Conservation (phyloP, 1,140 invertebrate species). For the Bombus polaris region DNA sequence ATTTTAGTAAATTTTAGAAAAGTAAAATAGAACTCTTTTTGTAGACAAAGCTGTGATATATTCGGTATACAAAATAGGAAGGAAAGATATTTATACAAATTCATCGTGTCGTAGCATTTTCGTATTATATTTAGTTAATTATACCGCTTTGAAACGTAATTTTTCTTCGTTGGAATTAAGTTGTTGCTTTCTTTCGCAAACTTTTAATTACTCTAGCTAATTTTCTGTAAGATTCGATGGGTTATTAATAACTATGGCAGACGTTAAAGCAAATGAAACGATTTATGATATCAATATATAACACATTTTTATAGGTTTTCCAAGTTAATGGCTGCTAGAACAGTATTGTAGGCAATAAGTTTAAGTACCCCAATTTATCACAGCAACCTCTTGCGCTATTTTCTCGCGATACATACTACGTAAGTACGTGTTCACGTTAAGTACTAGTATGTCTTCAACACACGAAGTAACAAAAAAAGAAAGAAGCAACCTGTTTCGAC, state of each 20-base stretch:
- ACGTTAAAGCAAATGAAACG: neutral
- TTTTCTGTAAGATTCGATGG: neutral
- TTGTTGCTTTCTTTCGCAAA: too few species aligned
- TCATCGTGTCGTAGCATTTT: too few species aligned
- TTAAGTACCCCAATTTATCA: neutral
- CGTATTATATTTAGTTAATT: too few species aligned
- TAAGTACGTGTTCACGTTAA: neutral
- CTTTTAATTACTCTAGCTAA: neutral
- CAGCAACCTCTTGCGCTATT: neutral
- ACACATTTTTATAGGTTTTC: neutral
- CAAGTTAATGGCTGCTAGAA: neutral
- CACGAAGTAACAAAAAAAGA: neutral
- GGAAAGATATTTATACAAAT: neutral
- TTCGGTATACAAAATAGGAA: neutral
- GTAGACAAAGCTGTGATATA: neutral
- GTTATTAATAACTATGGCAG: neutral
- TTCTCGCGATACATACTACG: neutral
- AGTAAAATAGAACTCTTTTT: neutral
- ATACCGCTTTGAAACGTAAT: neutral
- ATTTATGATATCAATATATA: neutral
- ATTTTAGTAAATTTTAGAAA: fast-evolving
- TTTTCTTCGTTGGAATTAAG: neutral
- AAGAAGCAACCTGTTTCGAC: too few species aligned
- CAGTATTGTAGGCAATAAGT: neutral
- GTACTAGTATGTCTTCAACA: neutral